phyloP scores from a whole-genome alignment of 2,797 vertebrate species.

The Serranus cabrilla region DNA sequence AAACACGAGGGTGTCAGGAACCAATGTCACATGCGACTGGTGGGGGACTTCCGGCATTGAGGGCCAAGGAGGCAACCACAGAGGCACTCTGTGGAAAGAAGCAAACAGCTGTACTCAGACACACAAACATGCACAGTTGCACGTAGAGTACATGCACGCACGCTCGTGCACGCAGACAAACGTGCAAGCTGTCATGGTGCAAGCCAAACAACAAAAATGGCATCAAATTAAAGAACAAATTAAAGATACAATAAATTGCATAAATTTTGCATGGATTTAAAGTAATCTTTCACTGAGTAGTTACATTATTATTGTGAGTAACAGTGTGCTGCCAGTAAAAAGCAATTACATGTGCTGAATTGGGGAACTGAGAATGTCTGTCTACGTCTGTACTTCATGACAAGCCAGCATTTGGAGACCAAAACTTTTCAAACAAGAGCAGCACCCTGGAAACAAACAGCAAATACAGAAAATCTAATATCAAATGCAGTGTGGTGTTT shows the following conservation, averaged over 20 bases:
- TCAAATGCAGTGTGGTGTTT: background rate
- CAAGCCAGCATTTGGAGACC: conserved; percentile 70
- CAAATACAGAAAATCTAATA: conserved; percentile 11
- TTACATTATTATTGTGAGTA: conserved; percentile 74
- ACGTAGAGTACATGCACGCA: conserved; percentile 37
- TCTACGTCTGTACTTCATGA: conserved; percentile 83
- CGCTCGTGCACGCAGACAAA: background rate
- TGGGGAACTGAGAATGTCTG: conserved; percentile 91
- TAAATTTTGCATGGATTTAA: conserved; percentile 3
- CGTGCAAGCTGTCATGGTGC: conserved; percentile 1
- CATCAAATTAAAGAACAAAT: background rate
- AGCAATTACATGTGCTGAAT: conserved; percentile 83
- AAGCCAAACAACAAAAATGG: background rate
- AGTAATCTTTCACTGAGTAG: conserved; percentile 15
- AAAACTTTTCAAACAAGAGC: conserved; percentile 71
- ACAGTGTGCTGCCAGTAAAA: conserved; percentile 84
- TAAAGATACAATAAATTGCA: conserved; percentile 6
- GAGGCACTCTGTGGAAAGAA: conserved; percentile 69
- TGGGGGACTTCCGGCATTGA: conserved; percentile 78
- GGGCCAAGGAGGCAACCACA: conserved; percentile 77
- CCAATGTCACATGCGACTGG: conserved; percentile 83
- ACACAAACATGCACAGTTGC: conserved; percentile 50
- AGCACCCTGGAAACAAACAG: conserved; percentile 72
- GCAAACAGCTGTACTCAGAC: conserved; percentile 75
- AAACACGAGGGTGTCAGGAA: conserved; percentile 82